phyloP scores from a whole-genome alignment of 2,888 invertebrate genomes.

The Thumatha senex region DNA sequence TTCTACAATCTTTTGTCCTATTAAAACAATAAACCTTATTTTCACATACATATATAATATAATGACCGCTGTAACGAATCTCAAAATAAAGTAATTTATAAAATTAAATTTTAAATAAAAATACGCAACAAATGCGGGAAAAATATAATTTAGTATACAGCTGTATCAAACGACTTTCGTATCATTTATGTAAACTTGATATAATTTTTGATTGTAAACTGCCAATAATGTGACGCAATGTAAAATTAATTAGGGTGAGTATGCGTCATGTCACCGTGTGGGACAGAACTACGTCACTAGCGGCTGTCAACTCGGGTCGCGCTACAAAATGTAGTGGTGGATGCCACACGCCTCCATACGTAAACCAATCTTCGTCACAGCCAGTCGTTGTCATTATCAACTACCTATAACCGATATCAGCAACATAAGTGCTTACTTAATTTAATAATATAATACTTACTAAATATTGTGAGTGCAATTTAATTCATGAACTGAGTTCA shows the following conservation, averaged over 20 bases:
- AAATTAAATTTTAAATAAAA: no score
- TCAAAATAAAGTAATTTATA: slow-evolving; percentile 5
- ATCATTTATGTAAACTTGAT: background rate
- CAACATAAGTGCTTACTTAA: slow-evolving; percentile 47
- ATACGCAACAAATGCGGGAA: slow-evolving; percentile 7
- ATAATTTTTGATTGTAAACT: background rate
- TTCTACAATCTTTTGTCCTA: no score
- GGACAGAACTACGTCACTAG: slow-evolving; percentile 27
- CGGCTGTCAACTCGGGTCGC: slow-evolving; percentile 37
- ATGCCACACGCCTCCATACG: slow-evolving; percentile 57
- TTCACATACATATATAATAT: background rate
- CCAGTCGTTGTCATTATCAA: slow-evolving; percentile 56
- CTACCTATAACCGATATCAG: slow-evolving; percentile 55
- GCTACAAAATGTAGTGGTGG: slow-evolving; percentile 44
- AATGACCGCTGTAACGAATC: slow-evolving; percentile 8
- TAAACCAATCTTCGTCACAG: slow-evolving; percentile 46
- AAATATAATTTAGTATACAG: slow-evolving; percentile 2
- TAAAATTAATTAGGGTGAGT: slow-evolving; percentile 11
- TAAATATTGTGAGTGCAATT: slow-evolving; percentile 12
- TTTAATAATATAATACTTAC: slow-evolving; percentile 29
- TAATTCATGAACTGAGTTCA: slow-evolving; percentile 16
- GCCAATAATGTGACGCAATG: slow-evolving; percentile 25
- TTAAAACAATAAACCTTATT: no score
- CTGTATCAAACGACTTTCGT: background rate
- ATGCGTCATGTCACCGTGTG: slow-evolving; percentile 5